Evolutionary conservation across 2,797 vertebrate species (phyloP).

Genomic region (Pipistrellus pygmaeus): DNA sequence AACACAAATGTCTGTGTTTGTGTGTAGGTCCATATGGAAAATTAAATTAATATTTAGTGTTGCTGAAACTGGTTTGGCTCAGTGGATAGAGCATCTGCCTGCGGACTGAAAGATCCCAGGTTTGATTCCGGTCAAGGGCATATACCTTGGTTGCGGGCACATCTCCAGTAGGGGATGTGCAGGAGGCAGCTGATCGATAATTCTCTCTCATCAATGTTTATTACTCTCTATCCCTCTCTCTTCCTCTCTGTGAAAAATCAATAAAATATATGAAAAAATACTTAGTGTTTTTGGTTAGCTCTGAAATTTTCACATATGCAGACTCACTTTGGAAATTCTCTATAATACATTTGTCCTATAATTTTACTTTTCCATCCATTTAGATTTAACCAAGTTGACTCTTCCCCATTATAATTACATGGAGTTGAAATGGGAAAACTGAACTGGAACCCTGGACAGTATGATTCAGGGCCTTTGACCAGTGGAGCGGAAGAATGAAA

Average conservation of each 20-base stretch:
- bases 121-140: too few relatives aligned
- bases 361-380: neutral
- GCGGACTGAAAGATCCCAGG: too few relatives aligned
- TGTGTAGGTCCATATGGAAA: neutral
- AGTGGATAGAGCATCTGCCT: too few relatives aligned
- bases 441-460: too few relatives aligned
- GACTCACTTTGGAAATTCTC: neutral
- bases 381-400: neutral
- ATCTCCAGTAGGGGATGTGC: too few relatives aligned
- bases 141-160: too few relatives aligned
- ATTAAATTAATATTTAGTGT: neutral
- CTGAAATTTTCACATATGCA: neutral
- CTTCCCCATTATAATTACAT: neutral
- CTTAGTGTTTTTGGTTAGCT: neutral
- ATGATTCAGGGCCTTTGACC: too few relatives aligned
- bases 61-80: neutral
- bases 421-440: neutral
- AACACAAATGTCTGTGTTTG: neutral
- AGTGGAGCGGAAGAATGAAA: too few relatives aligned
- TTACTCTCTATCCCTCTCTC: too few relatives aligned
- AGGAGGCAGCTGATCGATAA: too few relatives aligned
- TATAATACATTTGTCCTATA: neutral
- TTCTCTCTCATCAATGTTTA: too few relatives aligned
- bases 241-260: too few relatives aligned
- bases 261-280: neutral